Evolutionary conservation across 1,140 invertebrate species (phyloP).

Genomic region (Maconellicoccus hirsutus): DNA sequence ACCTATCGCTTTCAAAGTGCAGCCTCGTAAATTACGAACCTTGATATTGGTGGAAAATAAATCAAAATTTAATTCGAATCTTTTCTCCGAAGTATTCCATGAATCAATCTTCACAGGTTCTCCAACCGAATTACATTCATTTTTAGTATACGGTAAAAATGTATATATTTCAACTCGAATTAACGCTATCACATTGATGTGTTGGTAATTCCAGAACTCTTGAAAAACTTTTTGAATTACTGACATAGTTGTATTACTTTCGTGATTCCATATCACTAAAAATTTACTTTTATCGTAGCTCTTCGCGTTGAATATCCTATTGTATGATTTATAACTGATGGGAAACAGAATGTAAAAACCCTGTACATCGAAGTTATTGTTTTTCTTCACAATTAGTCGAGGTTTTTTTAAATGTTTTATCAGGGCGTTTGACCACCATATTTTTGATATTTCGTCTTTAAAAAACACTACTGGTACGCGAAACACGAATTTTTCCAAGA

Average conservation of each 20-base stretch:
- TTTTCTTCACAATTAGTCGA: neutral
- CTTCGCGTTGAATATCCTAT: neutral
- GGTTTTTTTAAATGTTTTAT: neutral
- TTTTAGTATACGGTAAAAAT: neutral
- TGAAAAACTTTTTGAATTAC: neutral
- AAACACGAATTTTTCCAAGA: neutral
- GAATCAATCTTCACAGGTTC: neutral
- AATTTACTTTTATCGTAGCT: neutral
- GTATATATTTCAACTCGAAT: neutral
- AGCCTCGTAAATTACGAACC: conserved; percentile 24
- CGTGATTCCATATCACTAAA: neutral
- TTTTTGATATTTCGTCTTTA: neutral
- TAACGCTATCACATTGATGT: conserved; percentile 5
- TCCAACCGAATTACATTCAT: neutral
- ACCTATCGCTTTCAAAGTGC: conserved; percentile 23
- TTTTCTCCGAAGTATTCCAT: neutral
- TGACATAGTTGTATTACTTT: neutral
- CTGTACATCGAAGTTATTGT: neutral
- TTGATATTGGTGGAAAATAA: neutral
- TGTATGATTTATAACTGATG: neutral
- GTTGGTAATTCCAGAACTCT: conserved; percentile 10
- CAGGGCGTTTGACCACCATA: neutral
- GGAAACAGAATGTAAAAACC: neutral
- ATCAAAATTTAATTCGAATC: neutral
- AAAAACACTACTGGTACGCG: neutral